Evolutionary conservation across 2,113 vertebrate genomes (phyloP), one percentile per base, ranked within the genome.

Genomic region (Columba livia): DNA sequence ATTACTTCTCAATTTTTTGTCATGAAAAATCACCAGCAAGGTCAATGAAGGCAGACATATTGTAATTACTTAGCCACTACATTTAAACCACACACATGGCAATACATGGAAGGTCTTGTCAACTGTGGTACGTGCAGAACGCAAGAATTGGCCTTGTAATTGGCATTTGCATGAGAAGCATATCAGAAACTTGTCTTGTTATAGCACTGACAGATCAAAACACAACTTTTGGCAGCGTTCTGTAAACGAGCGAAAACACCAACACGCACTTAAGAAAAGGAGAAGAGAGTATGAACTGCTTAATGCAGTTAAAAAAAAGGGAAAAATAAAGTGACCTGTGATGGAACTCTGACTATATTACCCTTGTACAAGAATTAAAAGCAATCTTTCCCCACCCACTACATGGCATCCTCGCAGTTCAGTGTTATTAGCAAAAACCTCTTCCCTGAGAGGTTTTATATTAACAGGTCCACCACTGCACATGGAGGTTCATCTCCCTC

Each of bases 141-240:
- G 18, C 32, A 85, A 91, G 44, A 88, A 79, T 0, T 88, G 54
- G 75, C 88, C 92, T 92, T 78, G 77, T 31, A 71, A 90, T 78
- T 12, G 60, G 51, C 57, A 92, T 89, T 81, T 90, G 42, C 72
- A 84, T 90, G 80, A 97, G 69, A 86, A 90, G 56, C 15, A 1
- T 78, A 96, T 92, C 86, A 84, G 61, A 88, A 86, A 79, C 18
- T 44, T 92, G 67, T 88, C 71, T 91, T 73, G 42, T 74, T 78
- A 60, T 6, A 81, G 48, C 48, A 80, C 72, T 84, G 77, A 86
- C 65, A 84, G 51, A 95, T 71, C 56, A 95, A 81, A 95, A 86
- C 20, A 71, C 21, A 74, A 64, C 32, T 96, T 85, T 67, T 90
- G 89, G 89, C 95, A 96, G 62, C 6, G 62, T 47, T 40, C 73